Base-by-base conservation (phyloP, 2,888 invertebrate genomes). In the Euclidia mi region DNA sequence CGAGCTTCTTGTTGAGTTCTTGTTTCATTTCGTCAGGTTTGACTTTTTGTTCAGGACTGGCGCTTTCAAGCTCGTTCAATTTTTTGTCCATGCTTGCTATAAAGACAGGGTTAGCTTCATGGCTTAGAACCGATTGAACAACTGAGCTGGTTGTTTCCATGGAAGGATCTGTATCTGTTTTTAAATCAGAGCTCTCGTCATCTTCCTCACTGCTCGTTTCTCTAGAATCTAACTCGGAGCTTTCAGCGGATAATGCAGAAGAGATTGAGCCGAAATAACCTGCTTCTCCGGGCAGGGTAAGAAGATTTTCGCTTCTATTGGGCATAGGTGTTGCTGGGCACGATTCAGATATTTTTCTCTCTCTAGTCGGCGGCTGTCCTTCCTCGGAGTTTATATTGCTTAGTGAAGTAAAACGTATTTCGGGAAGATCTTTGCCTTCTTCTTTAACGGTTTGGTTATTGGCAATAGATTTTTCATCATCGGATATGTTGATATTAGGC, bases 141-240 rank as follows among this genome's bases (percentile, higher is more conserved):
- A 96, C 92, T 43, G 95, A 95, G 73, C 95, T 95, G 0, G 95
- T 94, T 7, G 96, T 95, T 76, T 96, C 96, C 38, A 92, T 74
- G 20, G 88, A 84, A 31, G 82, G 84, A 43, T 94, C 91, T 40
- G 87, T 84, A 58, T 95, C 95, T 34, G 91, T 88, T 71, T 92
- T 95, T 15, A 91, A 79, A 68, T 95, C 95, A 43, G 89, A 92
- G 62, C 93, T 93, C 66, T 94, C 92, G 37, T 95, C 91, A 9
- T 93, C 92, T 65, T 89, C 93, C 14, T 95, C 94, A 10, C 92
- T 90, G 56, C 88, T 89, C n/a, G n/a, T n/a, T n/a, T n/a, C n/a
- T n/a, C n/a, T n/a, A 0, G 93, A 82, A 65, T 90, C 94, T 9
- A 90, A 76, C 58, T 93, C 94, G 0, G 95, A 94, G 65, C 94